phyloP scores from a whole-genome alignment of 2,113 vertebrate species.

The Sclerurus mexicanus region DNA sequence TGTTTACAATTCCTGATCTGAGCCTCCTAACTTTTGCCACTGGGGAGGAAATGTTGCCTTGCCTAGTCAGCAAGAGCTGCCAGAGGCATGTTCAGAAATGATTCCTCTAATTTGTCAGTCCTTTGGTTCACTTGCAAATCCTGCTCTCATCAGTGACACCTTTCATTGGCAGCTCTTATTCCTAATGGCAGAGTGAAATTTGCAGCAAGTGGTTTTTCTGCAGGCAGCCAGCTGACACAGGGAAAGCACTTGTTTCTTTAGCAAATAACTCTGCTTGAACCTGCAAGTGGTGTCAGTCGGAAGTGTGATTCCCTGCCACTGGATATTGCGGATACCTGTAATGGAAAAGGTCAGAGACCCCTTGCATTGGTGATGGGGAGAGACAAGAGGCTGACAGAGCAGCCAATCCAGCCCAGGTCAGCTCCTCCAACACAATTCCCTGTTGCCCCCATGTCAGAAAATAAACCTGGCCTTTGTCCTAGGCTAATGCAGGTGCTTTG shows the following conservation, averaged over 20 bases:
- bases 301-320: not conserved
- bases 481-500: not conserved
- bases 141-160: not conserved
- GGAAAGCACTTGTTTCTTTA: not conserved
- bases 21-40: not conserved
- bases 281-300: not conserved
- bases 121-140: not conserved
- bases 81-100: not conserved
- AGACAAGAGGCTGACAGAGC: not conserved
- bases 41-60: not conserved
- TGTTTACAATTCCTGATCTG: not conserved
- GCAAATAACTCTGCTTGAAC: not conserved
- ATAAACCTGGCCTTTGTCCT: not conserved
- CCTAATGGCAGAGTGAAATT: not conserved
- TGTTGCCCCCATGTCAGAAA: fast-evolving
- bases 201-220: not conserved
- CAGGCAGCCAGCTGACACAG: not conserved
- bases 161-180: not conserved
- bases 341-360: not conserved
- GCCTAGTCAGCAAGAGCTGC: not conserved
- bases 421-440: not conserved
- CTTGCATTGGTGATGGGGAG: not conserved
- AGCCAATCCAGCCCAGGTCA: not conserved
- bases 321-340: fast-evolving
- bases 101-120: not conserved